Evolutionary conservation across 2,113 vertebrate species (phyloP).

Genomic region (Spea multiplicata): DNA sequence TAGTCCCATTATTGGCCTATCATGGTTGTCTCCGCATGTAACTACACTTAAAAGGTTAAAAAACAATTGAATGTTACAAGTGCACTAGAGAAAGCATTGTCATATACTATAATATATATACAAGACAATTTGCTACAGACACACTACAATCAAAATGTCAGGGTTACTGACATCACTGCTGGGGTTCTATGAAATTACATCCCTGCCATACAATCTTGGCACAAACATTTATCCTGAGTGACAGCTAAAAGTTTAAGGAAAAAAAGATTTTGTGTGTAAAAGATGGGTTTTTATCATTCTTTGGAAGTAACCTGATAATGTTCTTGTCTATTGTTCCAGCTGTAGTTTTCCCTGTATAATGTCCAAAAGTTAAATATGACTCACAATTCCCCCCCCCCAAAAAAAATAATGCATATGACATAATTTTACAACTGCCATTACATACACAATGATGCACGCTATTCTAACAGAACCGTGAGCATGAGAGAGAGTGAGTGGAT

Average conservation of each 20-base stretch:
- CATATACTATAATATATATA: conserved; percentile 1
- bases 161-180: conserved; percentile 46
- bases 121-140: conserved; percentile 50
- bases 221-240: conserved; percentile 50
- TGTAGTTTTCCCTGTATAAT: too few relatives aligned
- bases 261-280: conserved; percentile 30
- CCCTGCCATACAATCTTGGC: conserved; percentile 26
- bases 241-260: conserved; percentile 44
- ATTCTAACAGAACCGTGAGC: too few relatives aligned
- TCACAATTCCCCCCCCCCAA: too few relatives aligned
- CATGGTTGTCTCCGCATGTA: not conserved
- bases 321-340: not conserved
- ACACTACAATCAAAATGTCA: conserved; percentile 52
- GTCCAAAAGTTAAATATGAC: too few relatives aligned
- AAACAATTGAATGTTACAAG: conserved; percentile 19
- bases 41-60: not conserved
- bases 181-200: conserved; percentile 49
- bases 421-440: too few relatives aligned
- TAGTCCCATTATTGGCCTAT: not conserved
- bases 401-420: too few relatives aligned
- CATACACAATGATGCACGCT: too few relatives aligned
- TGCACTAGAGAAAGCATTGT: conserved; percentile 11
- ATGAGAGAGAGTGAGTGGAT: too few relatives aligned
- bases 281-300: conserved; percentile 15
- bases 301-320: not conserved